Evolutionary conservation across 2,888 invertebrate genomes (phyloP).

Genomic region (Lasioglossum oenotherae): DNA sequence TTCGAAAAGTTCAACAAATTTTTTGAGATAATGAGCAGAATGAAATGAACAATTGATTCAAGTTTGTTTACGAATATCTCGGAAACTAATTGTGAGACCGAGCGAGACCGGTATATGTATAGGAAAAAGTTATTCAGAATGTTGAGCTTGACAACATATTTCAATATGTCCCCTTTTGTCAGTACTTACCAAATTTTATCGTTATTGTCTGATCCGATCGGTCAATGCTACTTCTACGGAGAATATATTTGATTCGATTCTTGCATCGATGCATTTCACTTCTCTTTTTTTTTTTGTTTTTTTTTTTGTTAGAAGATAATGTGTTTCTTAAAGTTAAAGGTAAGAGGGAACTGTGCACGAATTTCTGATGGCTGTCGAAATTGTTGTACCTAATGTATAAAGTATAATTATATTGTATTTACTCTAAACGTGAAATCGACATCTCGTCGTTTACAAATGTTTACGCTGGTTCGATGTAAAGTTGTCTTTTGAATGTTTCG

Average conservation of each 20-base stretch:
- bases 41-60: no score
- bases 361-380: slow-evolving; percentile 39
- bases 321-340: not conserved
- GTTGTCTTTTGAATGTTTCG: not conserved
- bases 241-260: slow-evolving; percentile 48
- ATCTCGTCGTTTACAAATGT: not conserved
- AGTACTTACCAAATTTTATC: slow-evolving; percentile 38
- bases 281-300: not conserved
- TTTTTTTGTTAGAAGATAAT: not conserved
- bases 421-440: slow-evolving; percentile 26
- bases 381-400: slow-evolving; percentile 4
- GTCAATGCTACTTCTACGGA: slow-evolving; percentile 61
- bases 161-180: no score
- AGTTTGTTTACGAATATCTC: no score
- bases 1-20: no score
- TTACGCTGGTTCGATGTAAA: not conserved
- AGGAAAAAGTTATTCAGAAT: no score
- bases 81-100: no score
- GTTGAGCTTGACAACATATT: no score
- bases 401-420: slow-evolving; percentile 5
- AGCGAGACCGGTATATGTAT: no score
- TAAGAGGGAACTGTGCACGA: slow-evolving; percentile 21
- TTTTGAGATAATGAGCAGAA: no score
- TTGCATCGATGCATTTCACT: not conserved
- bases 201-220: slow-evolving; percentile 58